Base-by-base conservation (phyloP, 2,888 invertebrate species). In the Tachina grossa region DNA sequence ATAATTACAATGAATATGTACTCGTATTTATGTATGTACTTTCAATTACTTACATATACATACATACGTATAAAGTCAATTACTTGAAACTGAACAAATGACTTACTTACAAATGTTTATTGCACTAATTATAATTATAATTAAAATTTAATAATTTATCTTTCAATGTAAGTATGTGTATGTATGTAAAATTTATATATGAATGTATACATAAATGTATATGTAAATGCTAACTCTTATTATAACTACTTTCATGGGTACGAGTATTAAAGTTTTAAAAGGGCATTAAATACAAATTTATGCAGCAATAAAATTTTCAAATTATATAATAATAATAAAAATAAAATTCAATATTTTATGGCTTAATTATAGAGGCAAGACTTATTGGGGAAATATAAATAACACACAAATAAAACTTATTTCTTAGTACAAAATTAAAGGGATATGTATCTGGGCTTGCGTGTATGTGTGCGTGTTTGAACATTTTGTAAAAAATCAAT, bases 401-500 rank as follows among this genome's bases (percentile, higher is more conserved):
- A 57, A 43, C 8, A n/a, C 10, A 31, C 9, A 14, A 75, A 61
- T 45, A 14, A 63, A 43, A 43, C 10, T 45, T 43, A 11, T 14
- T 19, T 39, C 1, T 39, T 39, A 1, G 13, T 5, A 13, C 0
- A 39, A 16, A 16, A 3, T 41, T 41, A n/a, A n/a, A n/a, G 9
- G 3, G 47, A 9, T 55, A 9, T 75, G 14, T 66, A 59, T n/a
- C n/a, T n/a, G n/a, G n/a, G n/a, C n/a, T n/a, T n/a, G n/a, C 41
- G 9, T 10, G n/a, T 41, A 14, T 51, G n/a, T 75, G 14, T 39
- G 41, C 31, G 14, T 51, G 39, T 22, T 9, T 68, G 8, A 2
- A 57, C 31, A 43, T 59, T 53, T 55, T 66, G 41, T 85, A 86
- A 89, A 53, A 84, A 80, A 72, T 80, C 66, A 53, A 39, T 57